Base-by-base conservation (phyloP, 2,113 vertebrate species). In the Lophochroa leadbeateri region DNA sequence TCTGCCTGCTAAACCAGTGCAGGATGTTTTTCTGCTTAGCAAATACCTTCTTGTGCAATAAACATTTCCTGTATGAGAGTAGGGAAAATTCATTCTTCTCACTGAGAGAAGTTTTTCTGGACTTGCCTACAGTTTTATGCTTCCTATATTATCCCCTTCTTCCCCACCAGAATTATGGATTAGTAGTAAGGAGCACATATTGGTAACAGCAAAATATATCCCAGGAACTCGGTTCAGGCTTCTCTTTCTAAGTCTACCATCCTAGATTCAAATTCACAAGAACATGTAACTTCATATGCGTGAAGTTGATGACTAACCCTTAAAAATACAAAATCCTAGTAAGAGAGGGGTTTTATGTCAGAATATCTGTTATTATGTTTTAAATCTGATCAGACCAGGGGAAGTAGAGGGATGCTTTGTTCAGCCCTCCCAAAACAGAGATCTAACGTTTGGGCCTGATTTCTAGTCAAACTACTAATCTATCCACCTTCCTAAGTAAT, bases 251-350 rank as follows among this genome's bases (percentile, higher is more conserved):
- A 25, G 10, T 49, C 28, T 20, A 7, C 57, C 20, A 16, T 28
- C 20, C 17, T 9, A 4, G 3, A n/a, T 24, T 63, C 44, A 49
- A 81, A 53, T 19, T 31, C 5, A 2, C 14, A 53, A 20, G 6
- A 52, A 28, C 23, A 2, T 29, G 23, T 20, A 19, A n/a, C 4
- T 13, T 23, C 11, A 13, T 0, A 0, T 2, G 7, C 3, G 3
- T 39, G 27, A 17, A 49, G 24, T 49, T 43, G 33, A n/a, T 49
- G 31, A 13, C 1, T 57, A 17, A 16, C 17, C 57, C 35, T 69
- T 27, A 33, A 53, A 90, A 87, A 72, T 6, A 6, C 10, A 61
- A 27, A 37, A 65, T 39, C 29, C 11, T 21, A 19, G 28, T 4
- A 35, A 44, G 21, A 67, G 33, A 65, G 13, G 18, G 35, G 10